Base-by-base conservation (phyloP, 2,888 invertebrate genomes). In the Pandemis corylana region DNA sequence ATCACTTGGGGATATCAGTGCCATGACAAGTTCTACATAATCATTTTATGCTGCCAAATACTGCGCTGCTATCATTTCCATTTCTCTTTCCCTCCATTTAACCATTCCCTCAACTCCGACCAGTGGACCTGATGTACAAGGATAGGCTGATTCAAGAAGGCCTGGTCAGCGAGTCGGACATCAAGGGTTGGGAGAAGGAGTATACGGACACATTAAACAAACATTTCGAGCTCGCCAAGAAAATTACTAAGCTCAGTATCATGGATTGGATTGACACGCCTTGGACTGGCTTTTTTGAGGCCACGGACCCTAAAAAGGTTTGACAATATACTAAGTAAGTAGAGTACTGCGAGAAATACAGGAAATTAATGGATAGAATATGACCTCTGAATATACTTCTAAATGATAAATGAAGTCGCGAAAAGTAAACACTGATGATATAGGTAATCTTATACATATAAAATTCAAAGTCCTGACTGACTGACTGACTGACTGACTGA, bases 241-340 rank as follows among this genome's bases (percentile, higher is more conserved):
- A 93, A 79, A 80, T 93, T 71, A 92, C 92, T 51, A 92, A 90
- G 79, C 89, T 94, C 28, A 92, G 91, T 79, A 98, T 98, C 91
- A 97, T 97, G 92, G 98, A 99, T 85, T 99, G 99, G 99, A 95
- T 99, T 68, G 99, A 99, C 89, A 98, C 98, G 6, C 99, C 99
- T 0, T 99, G 99, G 99, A 97, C 97, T 46, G 97, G 97, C 51
- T 97, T 97, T 92, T 97, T 97, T 81, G 97, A 97, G 85, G 96
- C 97, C 20, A 96, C 95, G 81, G 98, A 98, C 86, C 97, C 98
- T 0, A 95, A 97, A 83, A 96, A 96, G 89, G 93, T 78, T 10
- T 42, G 53, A 9, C 59, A 59, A 59, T 15, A 5, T n/a, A n/a
- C n/a, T 15, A 15, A 44, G 7, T 15, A 15, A 44, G 7, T 9